Evolutionary conservation across 2,888 invertebrate genomes (phyloP).

Genomic region (Macrosiphum euphorbiae): DNA sequence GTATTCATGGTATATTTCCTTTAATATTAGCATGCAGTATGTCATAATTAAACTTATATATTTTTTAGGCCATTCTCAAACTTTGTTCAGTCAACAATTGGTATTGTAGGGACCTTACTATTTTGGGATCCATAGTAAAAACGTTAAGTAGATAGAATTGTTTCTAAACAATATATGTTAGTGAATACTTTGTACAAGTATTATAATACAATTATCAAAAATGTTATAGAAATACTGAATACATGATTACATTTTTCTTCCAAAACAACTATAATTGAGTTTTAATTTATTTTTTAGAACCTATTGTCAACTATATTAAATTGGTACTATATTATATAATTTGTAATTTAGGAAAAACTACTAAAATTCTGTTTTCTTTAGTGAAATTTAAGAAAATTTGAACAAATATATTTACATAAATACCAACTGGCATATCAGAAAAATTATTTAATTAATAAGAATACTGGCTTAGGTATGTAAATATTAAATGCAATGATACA

Average conservation of each 20-base stretch:
- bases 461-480: neutral
- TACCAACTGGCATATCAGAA: neutral
- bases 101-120: conserved; percentile 53
- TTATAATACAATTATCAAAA: neutral
- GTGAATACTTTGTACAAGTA: conserved; percentile 24
- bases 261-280: neutral
- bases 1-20: conserved; percentile 35
- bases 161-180: neutral
- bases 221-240: conserved; percentile 19
- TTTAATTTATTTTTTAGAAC: conserved; percentile 26
- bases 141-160: conserved; percentile 11
- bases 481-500: neutral
- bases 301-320: neutral
- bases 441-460: neutral
- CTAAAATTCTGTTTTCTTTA: neutral
- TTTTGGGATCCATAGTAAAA: conserved; percentile 58
- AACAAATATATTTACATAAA: neutral
- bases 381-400: neutral
- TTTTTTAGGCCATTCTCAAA: conserved; percentile 56
- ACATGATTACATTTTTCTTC: conserved; percentile 37
- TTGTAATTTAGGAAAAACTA: neutral
- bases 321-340: neutral
- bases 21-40: neutral
- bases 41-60: neutral
- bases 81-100: conserved; percentile 57